These are phyloP conservation scores for Cricetomys ansorgei DNA, from an alignment of 2,113 vertebrate genomes.

Conservation along the genomic window DNA sequence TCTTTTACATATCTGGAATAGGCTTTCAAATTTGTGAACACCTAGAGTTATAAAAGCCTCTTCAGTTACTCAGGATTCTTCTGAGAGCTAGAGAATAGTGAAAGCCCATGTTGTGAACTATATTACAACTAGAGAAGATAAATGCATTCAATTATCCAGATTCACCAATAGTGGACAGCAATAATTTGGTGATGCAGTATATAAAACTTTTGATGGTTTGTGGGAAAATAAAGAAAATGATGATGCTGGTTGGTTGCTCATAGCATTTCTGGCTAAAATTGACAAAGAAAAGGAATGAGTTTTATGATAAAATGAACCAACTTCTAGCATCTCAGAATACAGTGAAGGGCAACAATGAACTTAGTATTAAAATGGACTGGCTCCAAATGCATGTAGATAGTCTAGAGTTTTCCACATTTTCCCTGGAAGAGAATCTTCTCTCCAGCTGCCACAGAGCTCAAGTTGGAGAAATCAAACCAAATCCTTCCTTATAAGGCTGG, in stretches of 20 bases:
- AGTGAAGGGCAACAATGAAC: background rate
- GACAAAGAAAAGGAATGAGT: background rate
- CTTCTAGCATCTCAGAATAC: background rate
- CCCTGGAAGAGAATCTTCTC: background rate
- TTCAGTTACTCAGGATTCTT: background rate
- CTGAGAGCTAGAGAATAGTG: background rate
- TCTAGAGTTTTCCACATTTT: background rate
- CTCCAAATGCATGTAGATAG: too few species aligned
- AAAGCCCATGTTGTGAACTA: background rate
- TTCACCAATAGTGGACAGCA: background rate
- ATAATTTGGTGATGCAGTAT: background rate
- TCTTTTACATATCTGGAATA: background rate
- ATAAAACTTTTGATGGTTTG: background rate
- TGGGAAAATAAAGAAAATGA: background rate
- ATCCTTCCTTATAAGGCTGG: background rate
- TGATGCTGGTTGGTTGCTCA: background rate
- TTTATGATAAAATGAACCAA: background rate
- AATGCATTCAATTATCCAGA: background rate
- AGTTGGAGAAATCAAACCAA: background rate
- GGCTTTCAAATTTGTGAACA: background rate
- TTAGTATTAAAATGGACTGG: background rate
- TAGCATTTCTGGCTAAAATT: background rate
- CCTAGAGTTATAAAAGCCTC: background rate
- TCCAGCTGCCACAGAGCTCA: background rate
- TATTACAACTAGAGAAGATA: background rate